Conservation (phyloP, 2,113 vertebrate species). For the Pituophis catenifer region DNA sequence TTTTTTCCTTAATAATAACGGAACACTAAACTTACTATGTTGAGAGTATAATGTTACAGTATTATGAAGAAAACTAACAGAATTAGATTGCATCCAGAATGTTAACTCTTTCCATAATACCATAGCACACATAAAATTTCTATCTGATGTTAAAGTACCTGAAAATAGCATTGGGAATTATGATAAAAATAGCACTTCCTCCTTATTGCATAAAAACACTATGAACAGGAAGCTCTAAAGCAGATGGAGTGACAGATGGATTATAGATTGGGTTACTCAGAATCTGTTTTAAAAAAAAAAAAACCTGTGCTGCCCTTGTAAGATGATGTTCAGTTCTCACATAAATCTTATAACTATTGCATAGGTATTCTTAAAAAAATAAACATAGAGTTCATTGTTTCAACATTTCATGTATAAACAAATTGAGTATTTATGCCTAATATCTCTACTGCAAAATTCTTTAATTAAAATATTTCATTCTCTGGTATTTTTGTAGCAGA, state of each 20-base stretch:
- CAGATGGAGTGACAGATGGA: constrained; percentile 94
- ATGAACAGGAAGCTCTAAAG: constrained; percentile 45
- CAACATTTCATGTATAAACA: constrained; percentile 40
- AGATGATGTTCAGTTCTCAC: constrained; percentile 55
- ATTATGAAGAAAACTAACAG: not conserved
- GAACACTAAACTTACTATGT: constrained; percentile 4
- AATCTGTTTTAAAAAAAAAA: constrained; percentile 61
- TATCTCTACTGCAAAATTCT: constrained; percentile 29
- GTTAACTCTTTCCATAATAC: constrained; percentile 21
- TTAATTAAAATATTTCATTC: constrained; percentile 48
- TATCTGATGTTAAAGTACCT: constrained; percentile 47
- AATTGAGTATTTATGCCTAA: constrained; percentile 32
- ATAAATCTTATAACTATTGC: constrained; percentile 40
- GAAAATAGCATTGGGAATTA: constrained; percentile 60
- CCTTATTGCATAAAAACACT: constrained; percentile 50
- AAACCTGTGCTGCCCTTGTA: constrained; percentile 54
- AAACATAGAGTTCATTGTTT: constrained; percentile 30
- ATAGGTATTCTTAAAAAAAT: constrained; percentile 32
- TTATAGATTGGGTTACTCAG: constrained; percentile 71
- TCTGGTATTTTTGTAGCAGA: constrained; percentile 56
- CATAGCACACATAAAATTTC: constrained; percentile 11
- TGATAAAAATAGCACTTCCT: constrained; percentile 58
- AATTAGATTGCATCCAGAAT: not conserved
- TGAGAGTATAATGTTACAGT: not conserved
- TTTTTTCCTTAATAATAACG: not conserved